Percentiles rank a stretch among this genome's conserved stretches.
Conservation (phyloP, 2,888 invertebrate species). For the Timema cristinae region DNA sequence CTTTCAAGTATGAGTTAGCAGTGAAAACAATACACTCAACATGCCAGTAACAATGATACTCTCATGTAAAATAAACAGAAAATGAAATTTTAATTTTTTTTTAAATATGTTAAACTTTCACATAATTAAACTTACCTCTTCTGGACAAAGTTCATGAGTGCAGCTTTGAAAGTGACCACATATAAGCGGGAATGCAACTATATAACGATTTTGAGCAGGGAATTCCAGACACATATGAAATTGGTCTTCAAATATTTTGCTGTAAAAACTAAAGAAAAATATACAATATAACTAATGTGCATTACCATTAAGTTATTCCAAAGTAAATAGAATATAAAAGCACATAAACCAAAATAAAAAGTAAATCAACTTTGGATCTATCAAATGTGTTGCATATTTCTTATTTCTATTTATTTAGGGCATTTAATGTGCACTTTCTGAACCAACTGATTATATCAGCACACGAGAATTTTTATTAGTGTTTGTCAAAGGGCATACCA, state of each 20-base stretch:
- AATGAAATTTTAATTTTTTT: neutral
- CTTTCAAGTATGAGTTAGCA: no score
- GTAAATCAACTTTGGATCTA: no score
- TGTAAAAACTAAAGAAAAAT: constrained; percentile 66
- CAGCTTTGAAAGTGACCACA: constrained; percentile 98
- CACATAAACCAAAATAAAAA: neutral
- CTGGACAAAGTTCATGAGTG: constrained; percentile 97
- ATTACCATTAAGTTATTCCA: constrained; percentile 3
- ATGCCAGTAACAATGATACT: no score
- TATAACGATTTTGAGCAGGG: constrained; percentile 96
- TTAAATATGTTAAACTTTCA: neutral
- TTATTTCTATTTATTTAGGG: no score
- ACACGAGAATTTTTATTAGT: no score
- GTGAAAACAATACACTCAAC: no score
- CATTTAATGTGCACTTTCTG: no score
- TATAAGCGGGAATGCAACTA: constrained; percentile 95
- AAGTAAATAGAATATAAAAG: constrained; percentile 6
- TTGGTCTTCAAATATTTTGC: constrained; percentile 94
- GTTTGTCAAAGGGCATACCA: no score
- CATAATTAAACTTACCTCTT: constrained; percentile 57
- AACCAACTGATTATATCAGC: no score
- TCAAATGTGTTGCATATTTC: no score
- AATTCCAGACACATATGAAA: constrained; percentile 99
- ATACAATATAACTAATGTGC: constrained; percentile 7
- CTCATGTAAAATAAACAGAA: no score